Percentiles rank a stretch among this genome's conserved stretches.
These are phyloP conservation scores for Dugesia japonica DNA, from an alignment of 2,888 invertebrate species.

Conservation along the genomic window DNA sequence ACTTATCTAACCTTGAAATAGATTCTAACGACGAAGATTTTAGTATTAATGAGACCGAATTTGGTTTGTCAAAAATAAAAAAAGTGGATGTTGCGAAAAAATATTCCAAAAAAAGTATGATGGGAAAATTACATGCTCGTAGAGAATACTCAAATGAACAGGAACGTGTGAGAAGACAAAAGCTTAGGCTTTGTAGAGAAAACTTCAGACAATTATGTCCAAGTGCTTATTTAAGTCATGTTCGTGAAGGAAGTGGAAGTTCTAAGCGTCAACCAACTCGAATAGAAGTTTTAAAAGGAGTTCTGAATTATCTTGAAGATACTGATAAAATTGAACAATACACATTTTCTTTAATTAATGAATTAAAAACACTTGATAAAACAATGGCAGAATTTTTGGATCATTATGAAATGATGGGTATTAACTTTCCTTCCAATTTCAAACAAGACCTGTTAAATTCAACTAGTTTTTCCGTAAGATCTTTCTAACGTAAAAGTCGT, in stretches of 20 bases:
- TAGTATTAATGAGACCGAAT: background rate
- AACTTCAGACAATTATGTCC: conserved; percentile 5
- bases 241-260: background rate
- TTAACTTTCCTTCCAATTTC: background rate
- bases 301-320: background rate
- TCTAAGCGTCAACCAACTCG: background rate
- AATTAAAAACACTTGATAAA: background rate
- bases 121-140: background rate
- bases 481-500: background rate
- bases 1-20: background rate
- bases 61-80: background rate
- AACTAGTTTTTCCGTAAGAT: conserved; percentile 15
- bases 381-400: background rate
- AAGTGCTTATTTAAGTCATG: background rate
- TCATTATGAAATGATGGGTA: background rate
- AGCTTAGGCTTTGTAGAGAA: background rate
- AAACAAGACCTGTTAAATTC: background rate
- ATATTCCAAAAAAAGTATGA: background rate
- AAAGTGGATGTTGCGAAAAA: background rate
- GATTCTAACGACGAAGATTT: background rate
- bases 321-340: background rate
- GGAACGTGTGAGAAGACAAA: background rate
- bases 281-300: background rate
- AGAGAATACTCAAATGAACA: background rate
- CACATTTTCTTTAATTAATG: background rate